Conservation (phyloP, 2,113 vertebrate genomes). For the Vicugna pacos region DNA sequence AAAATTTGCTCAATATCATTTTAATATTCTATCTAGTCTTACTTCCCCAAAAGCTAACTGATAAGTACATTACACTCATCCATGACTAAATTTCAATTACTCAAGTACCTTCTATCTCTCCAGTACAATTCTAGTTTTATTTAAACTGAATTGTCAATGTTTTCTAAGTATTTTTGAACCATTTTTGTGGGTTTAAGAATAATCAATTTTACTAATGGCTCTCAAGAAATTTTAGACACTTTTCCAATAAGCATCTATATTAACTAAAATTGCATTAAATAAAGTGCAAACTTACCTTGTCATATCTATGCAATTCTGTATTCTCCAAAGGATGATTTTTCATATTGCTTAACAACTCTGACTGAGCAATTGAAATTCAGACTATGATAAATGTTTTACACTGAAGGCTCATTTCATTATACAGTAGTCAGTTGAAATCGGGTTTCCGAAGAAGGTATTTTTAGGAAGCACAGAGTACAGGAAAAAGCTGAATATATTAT, state of each 20-base stretch:
- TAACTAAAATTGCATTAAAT: slow-evolving; percentile 75
- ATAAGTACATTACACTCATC: slow-evolving; percentile 53
- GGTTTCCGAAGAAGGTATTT: slow-evolving; percentile 60
- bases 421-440: slow-evolving; percentile 76
- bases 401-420: slow-evolving; percentile 74
- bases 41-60: slow-evolving; percentile 51
- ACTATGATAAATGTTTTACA: slow-evolving; percentile 71
- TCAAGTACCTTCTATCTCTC: slow-evolving; percentile 3
- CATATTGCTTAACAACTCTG: slow-evolving; percentile 76
- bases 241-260: slow-evolving; percentile 73
- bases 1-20: slow-evolving; percentile 15
- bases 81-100: slow-evolving; percentile 71
- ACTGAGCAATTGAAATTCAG: slow-evolving; percentile 76
- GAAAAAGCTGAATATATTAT: slow-evolving; percentile 78
- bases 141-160: slow-evolving; percentile 62
- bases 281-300: slow-evolving; percentile 75
- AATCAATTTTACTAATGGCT: slow-evolving; percentile 77
- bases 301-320: slow-evolving; percentile 68
- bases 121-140: slow-evolving; percentile 46
- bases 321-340: slow-evolving; percentile 76
- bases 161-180: slow-evolving; percentile 67
- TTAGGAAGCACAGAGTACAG: slow-evolving; percentile 67
- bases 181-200: slow-evolving; percentile 63
- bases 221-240: slow-evolving; percentile 59
- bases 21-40: slow-evolving; percentile 54